These are phyloP conservation scores for Rhadina sibilatrix DNA, from an alignment of 2,113 vertebrate species.

Conservation along the genomic window DNA sequence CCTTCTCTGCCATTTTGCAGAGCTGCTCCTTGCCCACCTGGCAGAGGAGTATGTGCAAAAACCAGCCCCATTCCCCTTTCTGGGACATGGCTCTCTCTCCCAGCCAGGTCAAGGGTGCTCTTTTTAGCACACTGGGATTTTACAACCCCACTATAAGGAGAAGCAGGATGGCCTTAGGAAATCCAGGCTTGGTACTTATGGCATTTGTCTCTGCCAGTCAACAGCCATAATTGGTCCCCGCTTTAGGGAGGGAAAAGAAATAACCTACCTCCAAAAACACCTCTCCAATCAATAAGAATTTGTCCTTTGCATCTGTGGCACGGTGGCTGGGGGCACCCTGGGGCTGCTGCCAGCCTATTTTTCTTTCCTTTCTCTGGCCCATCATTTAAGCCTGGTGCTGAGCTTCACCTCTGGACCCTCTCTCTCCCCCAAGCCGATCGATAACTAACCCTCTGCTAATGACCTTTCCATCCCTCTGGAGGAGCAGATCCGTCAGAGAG, in stretches of 20 bases:
- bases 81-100: neutral
- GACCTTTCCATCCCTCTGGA: conserved; percentile 65
- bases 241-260: conserved; percentile 48
- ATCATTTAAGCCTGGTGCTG: conserved; percentile 37
- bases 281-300: conserved; percentile 49
- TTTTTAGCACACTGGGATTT: neutral
- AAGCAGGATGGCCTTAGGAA: neutral
- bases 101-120: neutral
- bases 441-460: conserved; percentile 68
- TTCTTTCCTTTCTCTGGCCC: conserved; percentile 30
- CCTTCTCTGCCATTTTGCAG: neutral
- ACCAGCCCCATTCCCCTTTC: accelerated
- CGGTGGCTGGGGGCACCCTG: conserved; percentile 18
- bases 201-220: conserved; percentile 57
- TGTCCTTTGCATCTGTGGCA: conserved; percentile 46
- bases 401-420: conserved; percentile 48
- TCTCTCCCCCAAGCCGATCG: conserved; percentile 45
- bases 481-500: conserved; percentile 51
- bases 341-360: conserved; percentile 41
- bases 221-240: neutral
- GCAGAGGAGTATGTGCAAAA: neutral
- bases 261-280: conserved; percentile 51
- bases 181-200: neutral
- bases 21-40: neutral
- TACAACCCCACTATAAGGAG: neutral